phyloP scores from a whole-genome alignment of 2,113 vertebrate species.

The Cnemophilus loriae region DNA sequence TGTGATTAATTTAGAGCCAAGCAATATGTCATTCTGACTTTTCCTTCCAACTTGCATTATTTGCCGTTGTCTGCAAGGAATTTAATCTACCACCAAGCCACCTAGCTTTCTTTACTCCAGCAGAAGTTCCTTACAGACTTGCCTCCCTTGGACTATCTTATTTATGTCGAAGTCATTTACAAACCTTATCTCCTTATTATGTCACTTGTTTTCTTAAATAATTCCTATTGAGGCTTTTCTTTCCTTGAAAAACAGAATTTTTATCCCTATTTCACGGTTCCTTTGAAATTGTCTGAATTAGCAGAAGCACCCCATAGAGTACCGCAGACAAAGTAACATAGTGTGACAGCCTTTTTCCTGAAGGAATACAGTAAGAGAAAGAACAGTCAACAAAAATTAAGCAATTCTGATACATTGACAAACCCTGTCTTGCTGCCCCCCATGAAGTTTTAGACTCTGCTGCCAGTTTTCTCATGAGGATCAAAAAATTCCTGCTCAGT shows the following conservation, averaged over 20 bases:
- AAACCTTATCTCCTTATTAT: not conserved
- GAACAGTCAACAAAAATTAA: not conserved
- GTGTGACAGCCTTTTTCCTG: not conserved
- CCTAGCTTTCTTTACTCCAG: not conserved
- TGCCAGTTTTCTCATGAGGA: not conserved
- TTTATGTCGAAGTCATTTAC: not conserved
- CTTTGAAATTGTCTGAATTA: not conserved
- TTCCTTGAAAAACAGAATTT: not conserved
- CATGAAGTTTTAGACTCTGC: not conserved
- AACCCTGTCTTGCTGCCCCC: not conserved
- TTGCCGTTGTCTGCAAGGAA: not conserved
- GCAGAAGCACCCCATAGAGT: not conserved
- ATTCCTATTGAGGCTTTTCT: not conserved
- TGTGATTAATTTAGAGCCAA: slow-evolving; percentile 20
- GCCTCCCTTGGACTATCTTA: not conserved
- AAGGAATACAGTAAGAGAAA: not conserved
- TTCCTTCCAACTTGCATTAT: not conserved
- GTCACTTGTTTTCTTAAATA: not conserved
- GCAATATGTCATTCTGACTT: not conserved
- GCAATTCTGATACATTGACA: not conserved
- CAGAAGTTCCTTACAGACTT: not conserved
- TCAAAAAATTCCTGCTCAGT: not conserved
- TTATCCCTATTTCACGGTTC: not conserved
- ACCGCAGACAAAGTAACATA: not conserved
- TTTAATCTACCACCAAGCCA: not conserved